Conservation (phyloP, 2,888 invertebrate species). For the Sesia apiformis region DNA sequence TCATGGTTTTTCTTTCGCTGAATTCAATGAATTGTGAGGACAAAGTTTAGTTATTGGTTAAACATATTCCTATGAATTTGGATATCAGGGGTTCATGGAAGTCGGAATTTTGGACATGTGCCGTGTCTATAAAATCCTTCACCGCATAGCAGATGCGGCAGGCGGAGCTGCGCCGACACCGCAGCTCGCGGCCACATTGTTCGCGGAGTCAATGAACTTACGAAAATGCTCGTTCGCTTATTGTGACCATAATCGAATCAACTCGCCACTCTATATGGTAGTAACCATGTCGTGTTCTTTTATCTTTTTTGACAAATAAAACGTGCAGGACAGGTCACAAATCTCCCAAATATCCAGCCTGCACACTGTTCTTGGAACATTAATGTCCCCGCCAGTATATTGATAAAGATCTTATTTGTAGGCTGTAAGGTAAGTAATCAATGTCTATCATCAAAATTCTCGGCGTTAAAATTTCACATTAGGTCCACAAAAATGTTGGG, state of each 20-base stretch:
- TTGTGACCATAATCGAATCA: conserved; percentile 70
- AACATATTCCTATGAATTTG: no score
- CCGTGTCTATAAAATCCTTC: conserved; percentile 47
- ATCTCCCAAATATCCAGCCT: conserved; percentile 1
- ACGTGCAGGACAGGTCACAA: conserved; percentile 31
- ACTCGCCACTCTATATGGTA: conserved; percentile 58
- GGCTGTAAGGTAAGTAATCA: no score
- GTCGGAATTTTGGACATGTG: conserved; percentile 38
- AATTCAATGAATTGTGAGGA: no score
- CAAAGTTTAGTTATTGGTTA: no score
- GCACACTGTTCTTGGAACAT: no score
- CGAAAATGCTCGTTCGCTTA: conserved; percentile 65
- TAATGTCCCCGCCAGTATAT: no score
- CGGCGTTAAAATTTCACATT: no score
- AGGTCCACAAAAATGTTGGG: no score
- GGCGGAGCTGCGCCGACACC: conserved; percentile 34
- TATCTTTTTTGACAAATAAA: conserved; percentile 43
- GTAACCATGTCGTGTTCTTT: conserved; percentile 46
- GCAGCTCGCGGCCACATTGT: conserved; percentile 43
- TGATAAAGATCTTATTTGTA: no score
- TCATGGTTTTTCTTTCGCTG: no score
- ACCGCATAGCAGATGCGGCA: conserved; percentile 53
- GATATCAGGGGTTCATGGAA: not conserved
- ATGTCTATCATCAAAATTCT: no score
- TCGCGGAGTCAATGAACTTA: conserved; percentile 65